Evolutionary conservation across 1,140 invertebrate genomes (phyloP), one percentile per base, ranked within the genome.

Genomic region (Bombus sibiricus): DNA sequence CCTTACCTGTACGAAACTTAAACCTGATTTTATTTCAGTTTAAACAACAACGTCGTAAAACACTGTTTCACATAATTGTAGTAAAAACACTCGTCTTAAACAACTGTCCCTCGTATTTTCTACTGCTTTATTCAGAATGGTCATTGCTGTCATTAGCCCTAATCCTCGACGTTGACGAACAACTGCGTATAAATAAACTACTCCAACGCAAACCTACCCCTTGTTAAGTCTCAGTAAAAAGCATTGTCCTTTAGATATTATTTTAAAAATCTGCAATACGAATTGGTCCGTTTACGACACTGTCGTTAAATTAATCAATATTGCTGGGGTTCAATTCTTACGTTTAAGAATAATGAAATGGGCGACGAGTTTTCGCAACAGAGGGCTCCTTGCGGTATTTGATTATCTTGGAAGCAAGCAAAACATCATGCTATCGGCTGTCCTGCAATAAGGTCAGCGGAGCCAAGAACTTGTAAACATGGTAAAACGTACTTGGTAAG

Each of bases 401-500:
- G 0, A 22, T 22, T 53, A 6, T 22, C 1, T 6, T 22, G 18
- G 0, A 22, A 53, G 18, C 18, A 22, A 53, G 1, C 47, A 2
- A 53, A 53, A 53, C 47, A 8, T 53, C 0, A 8, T 22, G 47
- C 1, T 22, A 22, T 53, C 6, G 8, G 18, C 5, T 22, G 18
- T 53, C 18, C 47, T 22, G 47, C 18, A 0, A 53, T 53, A 53
- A 22, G 1, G 0, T 2, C 34, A 15, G 3, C 0, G 10, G 47
- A n/a, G 10, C n/a, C 66, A 62, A 77, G 53, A 28, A 9, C 12
- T 32, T 34, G 39, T 8, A 43, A 53, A 41, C 22, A 43, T 32
- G 43, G 32, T 9, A 22, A 71, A 82, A 86, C 47, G 28, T 41
- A 75, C 59, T 86, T 83, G 73, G 72, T 87, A 79, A 90, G 88